Conservation (phyloP, 2,888 invertebrate species). For the Calameuta filiformis region DNA sequence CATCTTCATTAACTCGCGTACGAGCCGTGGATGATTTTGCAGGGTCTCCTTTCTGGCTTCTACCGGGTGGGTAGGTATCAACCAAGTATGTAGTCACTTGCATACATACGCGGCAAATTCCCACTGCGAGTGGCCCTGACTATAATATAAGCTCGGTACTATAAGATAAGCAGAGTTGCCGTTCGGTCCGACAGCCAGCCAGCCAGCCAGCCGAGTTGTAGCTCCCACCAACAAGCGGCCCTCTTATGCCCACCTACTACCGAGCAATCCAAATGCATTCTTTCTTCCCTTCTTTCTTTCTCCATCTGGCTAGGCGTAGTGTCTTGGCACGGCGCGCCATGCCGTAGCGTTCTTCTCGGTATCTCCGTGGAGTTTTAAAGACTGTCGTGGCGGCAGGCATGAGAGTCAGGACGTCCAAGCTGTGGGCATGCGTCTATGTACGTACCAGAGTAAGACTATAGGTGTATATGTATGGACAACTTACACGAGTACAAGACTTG, state of each 20-base stretch:
- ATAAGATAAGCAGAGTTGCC: constrained; percentile 22
- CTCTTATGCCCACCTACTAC: constrained; percentile 43
- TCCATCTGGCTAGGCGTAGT: constrained; percentile 7
- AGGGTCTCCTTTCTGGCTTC: background rate
- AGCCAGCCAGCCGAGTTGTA: constrained; percentile 14
- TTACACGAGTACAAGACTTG: background rate
- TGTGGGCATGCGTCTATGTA: background rate
- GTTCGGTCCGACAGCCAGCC: constrained; percentile 11
- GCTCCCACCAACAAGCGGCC: constrained; percentile 18
- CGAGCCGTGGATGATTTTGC: constrained; percentile 1
- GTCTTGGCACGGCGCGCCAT: constrained; percentile 21
- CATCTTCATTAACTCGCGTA: constrained; percentile 37
- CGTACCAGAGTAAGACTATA: background rate
- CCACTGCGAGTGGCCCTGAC: constrained; percentile 15
- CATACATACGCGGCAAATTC: constrained; percentile 18
- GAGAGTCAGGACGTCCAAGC: background rate
- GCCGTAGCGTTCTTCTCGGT: constrained; percentile 10
- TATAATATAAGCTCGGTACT: constrained; percentile 22
- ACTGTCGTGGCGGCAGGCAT: constrained; percentile 4
- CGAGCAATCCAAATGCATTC: constrained; percentile 53
- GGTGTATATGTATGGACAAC: background rate
- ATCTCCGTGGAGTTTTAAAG: constrained; percentile 12
- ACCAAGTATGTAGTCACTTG: constrained; percentile 6
- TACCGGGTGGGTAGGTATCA: background rate
- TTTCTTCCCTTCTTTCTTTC: constrained; percentile 26